Percentiles rank a stretch among this genome's conserved stretches.
Conservation (phyloP, 2,888 invertebrate species). For the Geotrupes spiniger region DNA sequence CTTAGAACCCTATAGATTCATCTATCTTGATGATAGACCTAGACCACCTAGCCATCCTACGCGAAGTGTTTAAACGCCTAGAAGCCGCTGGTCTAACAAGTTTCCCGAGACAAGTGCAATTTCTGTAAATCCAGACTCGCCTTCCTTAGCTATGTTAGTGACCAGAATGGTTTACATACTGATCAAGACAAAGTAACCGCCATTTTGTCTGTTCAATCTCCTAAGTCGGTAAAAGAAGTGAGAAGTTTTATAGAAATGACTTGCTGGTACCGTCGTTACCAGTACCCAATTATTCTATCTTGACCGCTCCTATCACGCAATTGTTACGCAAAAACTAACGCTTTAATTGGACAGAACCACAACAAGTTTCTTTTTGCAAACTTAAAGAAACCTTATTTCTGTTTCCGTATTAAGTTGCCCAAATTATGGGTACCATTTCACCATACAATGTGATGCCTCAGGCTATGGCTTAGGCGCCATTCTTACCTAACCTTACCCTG, state of each 20-base stretch:
- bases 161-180: slow-evolving; percentile 27
- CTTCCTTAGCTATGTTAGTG: slow-evolving; percentile 34
- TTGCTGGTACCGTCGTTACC: slow-evolving; percentile 10
- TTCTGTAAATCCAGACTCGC: slow-evolving; percentile 29
- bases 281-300: slow-evolving; percentile 11
- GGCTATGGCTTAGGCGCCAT: slow-evolving; percentile 19
- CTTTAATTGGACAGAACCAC: background rate
- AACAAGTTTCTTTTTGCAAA: background rate
- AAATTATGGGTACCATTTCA: slow-evolving; percentile 15
- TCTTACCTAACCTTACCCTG: slow-evolving; percentile 6
- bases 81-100: too few species aligned
- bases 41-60: too few species aligned
- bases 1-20: too few species aligned
- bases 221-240: background rate
- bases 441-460: slow-evolving; percentile 17
- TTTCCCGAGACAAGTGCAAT: slow-evolving; percentile 31
- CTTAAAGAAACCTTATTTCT: background rate
- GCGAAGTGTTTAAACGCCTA: too few species aligned
- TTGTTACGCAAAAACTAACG: slow-evolving; percentile 8
- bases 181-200: slow-evolving; percentile 33
- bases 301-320: slow-evolving; percentile 7
- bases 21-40: too few species aligned
- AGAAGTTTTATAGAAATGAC: background rate
- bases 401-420: slow-evolving; percentile 17
- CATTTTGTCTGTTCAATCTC: slow-evolving; percentile 30